A percentile compares a stretch with the other conserved stretches of the same genome.
phyloP scores from a whole-genome alignment of 2,888 invertebrate species.

The Drosophila macrospina region DNA sequence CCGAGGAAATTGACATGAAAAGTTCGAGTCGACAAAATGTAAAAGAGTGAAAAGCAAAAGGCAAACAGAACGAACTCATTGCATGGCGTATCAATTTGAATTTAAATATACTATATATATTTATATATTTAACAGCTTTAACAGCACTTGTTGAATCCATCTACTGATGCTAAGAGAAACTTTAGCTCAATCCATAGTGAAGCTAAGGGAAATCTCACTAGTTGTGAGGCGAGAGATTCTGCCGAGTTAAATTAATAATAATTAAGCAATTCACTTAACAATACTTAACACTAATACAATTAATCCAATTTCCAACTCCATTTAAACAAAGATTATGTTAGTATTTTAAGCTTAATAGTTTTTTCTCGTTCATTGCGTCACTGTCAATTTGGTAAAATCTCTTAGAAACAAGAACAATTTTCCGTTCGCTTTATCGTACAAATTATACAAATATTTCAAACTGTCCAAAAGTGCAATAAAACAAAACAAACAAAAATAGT shows the following conservation, averaged over 20 bases:
- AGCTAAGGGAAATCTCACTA: background rate
- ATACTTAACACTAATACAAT: no score
- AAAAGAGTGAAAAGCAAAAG: background rate
- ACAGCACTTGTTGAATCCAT: slow-evolving; percentile 3
- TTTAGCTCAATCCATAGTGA: background rate
- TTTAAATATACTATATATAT: no score
- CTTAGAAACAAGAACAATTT: background rate
- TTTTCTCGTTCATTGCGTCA: background rate
- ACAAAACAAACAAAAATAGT: background rate
- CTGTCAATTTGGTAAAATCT: slow-evolving; percentile 25
- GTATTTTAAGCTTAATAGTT: background rate
- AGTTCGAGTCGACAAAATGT: slow-evolving; percentile 5
- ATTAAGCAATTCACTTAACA: no score
- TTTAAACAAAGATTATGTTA: background rate
- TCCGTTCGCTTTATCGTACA: background rate
- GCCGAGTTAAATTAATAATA: background rate
- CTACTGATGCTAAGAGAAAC: background rate
- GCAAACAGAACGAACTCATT: slow-evolving; percentile 7
- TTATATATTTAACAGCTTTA: no score
- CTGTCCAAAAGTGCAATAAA: background rate
- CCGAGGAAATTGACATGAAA: slow-evolving; percentile 30
- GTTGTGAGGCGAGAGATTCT: no score
- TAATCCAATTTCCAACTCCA: background rate
- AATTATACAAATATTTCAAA: background rate
- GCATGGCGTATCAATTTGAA: background rate